Base-by-base conservation (phyloP, 1,140 invertebrate species). In the Orchesella cincta region DNA sequence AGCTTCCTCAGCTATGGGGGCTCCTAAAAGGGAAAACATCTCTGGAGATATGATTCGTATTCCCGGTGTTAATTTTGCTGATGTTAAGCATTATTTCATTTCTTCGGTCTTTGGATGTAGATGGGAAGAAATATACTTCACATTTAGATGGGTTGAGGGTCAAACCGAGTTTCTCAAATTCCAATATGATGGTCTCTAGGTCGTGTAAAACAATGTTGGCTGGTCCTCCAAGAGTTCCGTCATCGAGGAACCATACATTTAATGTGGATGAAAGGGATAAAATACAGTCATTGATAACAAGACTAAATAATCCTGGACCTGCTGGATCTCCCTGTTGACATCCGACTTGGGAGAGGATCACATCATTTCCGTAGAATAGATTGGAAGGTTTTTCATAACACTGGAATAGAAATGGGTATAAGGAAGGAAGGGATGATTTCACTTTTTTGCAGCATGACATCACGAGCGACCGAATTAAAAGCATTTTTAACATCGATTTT, bases 401-500 rank as follows among this genome's bases (percentile, higher is more conserved):
- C 29, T 73, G 71, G 34, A 5, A 39, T 26, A 73, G 8, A 31
- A 39, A 73, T 3, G 71, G 33, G n/a, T n/a, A n/a, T n/a, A n/a
- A n/a, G n/a, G n/a, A n/a, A n/a, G n/a, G n/a, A n/a, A n/a, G n/a
- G n/a, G n/a, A n/a, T n/a, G n/a, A n/a, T n/a, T n/a, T n/a, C n/a
- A n/a, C n/a, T n/a, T 46, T 46, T 5, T 46, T 46, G 67, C 16
- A 71, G 67, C 5, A 71, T 31, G 18, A 29, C 5, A 29, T 71
- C 67, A 8, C 67, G 23, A 8, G 8, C 34, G 3, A 71, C 67
- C 12, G 29, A 31, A 36, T 71, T 71, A 23, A 71, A 71, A 5
- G 67, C 67, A 23, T 71, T 71, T 33, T 57, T 74, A 5, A 54
- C 14, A 23, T 74, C 73, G 26, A 74, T 54, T 54, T 74, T 74